These are phyloP conservation scores for Enteromius afrohamiltoni DNA, from an alignment of 2,797 vertebrate species.

Conservation along the genomic window DNA sequence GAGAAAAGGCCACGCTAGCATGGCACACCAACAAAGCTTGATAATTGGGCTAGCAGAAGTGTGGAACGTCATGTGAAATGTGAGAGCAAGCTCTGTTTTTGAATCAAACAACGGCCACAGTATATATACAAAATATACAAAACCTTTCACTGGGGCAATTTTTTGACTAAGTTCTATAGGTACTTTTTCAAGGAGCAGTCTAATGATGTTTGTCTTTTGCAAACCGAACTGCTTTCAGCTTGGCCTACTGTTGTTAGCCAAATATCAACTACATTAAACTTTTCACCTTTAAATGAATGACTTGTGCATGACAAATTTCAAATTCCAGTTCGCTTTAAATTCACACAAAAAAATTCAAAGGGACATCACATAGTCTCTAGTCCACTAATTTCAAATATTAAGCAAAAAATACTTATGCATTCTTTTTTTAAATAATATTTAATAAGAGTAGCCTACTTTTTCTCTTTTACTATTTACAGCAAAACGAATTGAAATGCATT, in stretches of 20 bases:
- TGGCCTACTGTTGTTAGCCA: background rate
- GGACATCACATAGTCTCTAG: background rate
- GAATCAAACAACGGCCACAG: background rate
- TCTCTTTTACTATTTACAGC: no score
- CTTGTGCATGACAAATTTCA: background rate
- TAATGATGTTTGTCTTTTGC: background rate
- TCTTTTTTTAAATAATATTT: background rate
- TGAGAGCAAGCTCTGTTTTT: background rate
- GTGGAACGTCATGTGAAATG: background rate
- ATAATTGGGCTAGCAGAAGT: constrained; percentile 62
- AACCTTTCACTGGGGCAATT: background rate
- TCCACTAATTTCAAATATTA: background rate
- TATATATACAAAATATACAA: background rate
- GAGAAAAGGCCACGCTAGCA: constrained; percentile 63
- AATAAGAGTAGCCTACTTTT: background rate
- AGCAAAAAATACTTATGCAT: background rate
- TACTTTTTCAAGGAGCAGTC: background rate
- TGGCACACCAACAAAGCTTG: constrained; percentile 58
- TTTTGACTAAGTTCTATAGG: background rate
- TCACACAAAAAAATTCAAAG: background rate
- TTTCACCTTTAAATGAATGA: no score
- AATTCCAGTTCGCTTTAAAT: background rate
- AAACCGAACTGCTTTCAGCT: background rate
- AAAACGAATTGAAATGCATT: no score
- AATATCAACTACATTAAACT: no score